Conservation (phyloP, 2,113 vertebrate genomes). For the Barnardius zonarius region DNA sequence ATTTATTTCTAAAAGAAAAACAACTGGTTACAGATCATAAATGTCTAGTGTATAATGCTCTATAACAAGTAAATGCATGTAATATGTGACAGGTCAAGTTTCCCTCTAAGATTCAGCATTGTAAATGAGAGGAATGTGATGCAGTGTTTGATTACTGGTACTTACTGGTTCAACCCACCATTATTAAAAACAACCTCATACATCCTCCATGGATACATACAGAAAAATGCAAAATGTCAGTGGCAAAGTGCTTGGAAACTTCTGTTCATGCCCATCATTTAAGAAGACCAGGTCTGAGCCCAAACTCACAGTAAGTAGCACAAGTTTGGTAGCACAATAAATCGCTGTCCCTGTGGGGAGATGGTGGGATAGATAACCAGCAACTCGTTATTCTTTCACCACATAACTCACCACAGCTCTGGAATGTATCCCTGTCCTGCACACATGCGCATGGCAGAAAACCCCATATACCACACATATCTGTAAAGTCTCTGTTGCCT, state of each 20-base stretch:
- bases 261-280: background rate
- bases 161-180: background rate
- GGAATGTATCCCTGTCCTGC: background rate
- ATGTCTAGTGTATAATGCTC: background rate
- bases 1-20: background rate
- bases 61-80: background rate
- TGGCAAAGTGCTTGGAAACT: background rate
- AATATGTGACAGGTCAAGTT: background rate
- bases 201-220: background rate
- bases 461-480: rapidly evolving
- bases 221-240: background rate
- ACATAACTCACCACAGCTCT: background rate
- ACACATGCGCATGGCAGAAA: background rate
- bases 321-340: background rate
- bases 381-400: background rate
- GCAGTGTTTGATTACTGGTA: background rate
- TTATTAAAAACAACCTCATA: background rate
- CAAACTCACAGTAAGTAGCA: background rate
- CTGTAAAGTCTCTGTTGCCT: background rate
- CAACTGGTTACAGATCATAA: background rate
- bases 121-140: background rate
- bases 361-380: background rate
- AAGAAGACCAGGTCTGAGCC: background rate
- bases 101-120: background rate
- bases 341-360: background rate